phyloP scores from a whole-genome alignment of 2,888 invertebrate genomes.

The Pilophorus perplexus region DNA sequence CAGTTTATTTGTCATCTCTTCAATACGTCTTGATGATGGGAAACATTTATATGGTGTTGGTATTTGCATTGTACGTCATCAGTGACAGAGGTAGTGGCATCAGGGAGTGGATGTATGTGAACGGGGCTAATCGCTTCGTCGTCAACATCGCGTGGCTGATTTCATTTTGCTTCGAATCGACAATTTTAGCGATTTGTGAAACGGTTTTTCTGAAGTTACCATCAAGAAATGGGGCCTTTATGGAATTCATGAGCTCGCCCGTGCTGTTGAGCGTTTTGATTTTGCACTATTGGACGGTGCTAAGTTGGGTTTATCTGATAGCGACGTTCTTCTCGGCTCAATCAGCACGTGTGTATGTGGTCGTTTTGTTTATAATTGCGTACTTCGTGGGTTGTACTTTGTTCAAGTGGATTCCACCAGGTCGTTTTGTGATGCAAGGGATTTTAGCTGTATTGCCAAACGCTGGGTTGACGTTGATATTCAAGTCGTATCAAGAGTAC shows the following conservation, averaged over 20 bases:
- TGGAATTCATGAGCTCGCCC: background rate
- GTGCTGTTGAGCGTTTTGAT: background rate
- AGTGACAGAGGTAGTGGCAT: background rate
- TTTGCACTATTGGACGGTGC: background rate
- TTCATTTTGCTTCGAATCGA: background rate
- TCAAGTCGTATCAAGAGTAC: background rate
- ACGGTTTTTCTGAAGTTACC: background rate
- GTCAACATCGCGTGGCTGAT: conserved; percentile 4
- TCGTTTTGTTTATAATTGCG: background rate
- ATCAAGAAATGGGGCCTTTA: background rate
- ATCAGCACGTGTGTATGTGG: background rate
- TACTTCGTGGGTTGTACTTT: background rate
- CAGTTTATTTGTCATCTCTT: too few species aligned
- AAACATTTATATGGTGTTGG: too few species aligned
- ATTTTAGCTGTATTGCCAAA: background rate
- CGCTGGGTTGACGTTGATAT: background rate
- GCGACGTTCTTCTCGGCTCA: too few species aligned
- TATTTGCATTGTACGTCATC: background rate
- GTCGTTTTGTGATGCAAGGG: background rate
- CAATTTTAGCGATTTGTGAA: background rate
- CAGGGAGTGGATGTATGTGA: conserved; percentile 1
- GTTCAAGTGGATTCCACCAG: too few species aligned
- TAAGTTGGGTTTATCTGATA: background rate
- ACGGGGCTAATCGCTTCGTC: conserved; percentile 9
- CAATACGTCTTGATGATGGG: too few species aligned